Evolutionary conservation across 92 coral and sea anemone genomes (phyloP), one percentile per base, ranked within the genome.

Genomic region (Palythoa grandis): DNA sequence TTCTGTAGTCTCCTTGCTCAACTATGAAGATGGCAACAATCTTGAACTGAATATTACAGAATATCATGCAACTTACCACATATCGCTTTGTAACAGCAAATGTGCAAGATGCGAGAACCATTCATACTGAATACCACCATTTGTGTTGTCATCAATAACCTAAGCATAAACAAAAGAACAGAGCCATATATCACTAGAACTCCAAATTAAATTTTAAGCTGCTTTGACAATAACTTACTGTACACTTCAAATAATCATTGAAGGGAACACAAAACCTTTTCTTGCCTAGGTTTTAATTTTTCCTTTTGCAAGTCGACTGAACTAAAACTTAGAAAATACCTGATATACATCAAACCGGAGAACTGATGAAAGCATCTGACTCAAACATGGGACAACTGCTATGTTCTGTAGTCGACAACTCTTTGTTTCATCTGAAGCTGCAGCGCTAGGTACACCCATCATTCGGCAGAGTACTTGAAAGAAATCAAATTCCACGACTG

Each of bases 401-500:
- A 57, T 50, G 29, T 39, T 19, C 7, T 52, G 48, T 15, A 22
- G 52, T 29, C 37, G 72, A 58, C 8, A 73, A 47, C 53, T 39
- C 52, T 19, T 22, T 19, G 58, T 70, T 19, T 23, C 23, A 66
- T 52, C 29, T 10, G 74, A 80, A 65, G 63, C 16, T 16, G 82
- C 7, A 11, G 11, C 13, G 7, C 39, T 17, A 12, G 85, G 85
- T 22, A 80, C 25, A 40, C 92, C 88, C 83, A 92, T 35, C 70
- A 94, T 69, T 13, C 70, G 60, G 77, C 94, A 92, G 39, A 92
- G 56, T 77, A 92, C 98, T 25, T 74, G 88, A 70, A 94, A 92
- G 86, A 92, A 94, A 38, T 92, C 91, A 84, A 94, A 94, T 65
- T 94, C 98, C 58, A 93, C 89, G 19, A 87, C 61, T 35, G 88